phyloP scores from a whole-genome alignment of 1,140 invertebrate genomes.

The Pararge aegeria region DNA sequence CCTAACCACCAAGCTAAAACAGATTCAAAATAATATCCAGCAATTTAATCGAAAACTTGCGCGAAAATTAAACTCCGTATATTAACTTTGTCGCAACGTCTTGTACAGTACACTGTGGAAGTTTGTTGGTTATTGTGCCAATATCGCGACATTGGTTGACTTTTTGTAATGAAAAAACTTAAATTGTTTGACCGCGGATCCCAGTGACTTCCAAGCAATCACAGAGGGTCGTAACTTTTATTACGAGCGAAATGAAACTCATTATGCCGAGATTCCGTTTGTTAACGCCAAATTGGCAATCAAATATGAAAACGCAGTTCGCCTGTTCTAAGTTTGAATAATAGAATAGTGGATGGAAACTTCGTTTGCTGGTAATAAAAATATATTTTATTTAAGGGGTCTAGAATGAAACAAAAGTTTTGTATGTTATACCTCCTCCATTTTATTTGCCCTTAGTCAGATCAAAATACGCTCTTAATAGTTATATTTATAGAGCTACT shows the following conservation, averaged over 20 bases:
- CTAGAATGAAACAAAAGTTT: too few relatives aligned
- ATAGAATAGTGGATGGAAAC: neutral
- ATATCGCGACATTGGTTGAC: constrained; percentile 19
- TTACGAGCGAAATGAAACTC: constrained; percentile 2
- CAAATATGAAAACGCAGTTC: neutral
- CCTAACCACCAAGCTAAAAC: too few relatives aligned
- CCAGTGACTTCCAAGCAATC: constrained; percentile 2
- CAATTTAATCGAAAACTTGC: too few relatives aligned
- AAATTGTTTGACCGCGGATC: constrained; percentile 16
- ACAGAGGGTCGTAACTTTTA: constrained; percentile 7
- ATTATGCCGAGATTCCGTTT: constrained; percentile 2
- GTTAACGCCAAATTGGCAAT: constrained; percentile 3
- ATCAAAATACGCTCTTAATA: too few relatives aligned
- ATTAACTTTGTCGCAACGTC: constrained; percentile 15
- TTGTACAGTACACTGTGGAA: constrained; percentile 17
- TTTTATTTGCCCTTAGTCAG: too few relatives aligned
- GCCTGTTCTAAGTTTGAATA: neutral
- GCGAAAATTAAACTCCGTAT: constrained; percentile 3
- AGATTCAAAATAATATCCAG: too few relatives aligned
- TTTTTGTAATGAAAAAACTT: constrained; percentile 30
- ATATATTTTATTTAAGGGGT: too few relatives aligned
- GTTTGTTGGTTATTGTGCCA: constrained; percentile 21
- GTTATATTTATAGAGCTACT: too few relatives aligned
- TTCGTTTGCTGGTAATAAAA: too few relatives aligned
- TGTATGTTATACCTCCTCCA: too few relatives aligned